Base-by-base conservation (phyloP, 2,888 invertebrate species). In the Drosophila melanosoma region DNA sequence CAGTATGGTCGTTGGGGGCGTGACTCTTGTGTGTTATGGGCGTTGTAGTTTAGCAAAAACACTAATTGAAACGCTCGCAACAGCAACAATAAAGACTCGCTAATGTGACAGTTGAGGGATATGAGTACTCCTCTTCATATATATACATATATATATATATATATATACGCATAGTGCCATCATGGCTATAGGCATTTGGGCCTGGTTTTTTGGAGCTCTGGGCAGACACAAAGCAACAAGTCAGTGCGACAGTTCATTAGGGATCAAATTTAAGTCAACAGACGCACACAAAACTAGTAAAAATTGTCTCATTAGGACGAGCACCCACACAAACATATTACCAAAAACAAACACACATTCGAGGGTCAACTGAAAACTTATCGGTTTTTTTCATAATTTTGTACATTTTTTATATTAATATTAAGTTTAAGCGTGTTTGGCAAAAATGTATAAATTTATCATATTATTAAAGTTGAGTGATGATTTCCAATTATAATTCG, bases 271-370 rank as follows among this genome's bases (percentile, higher is more conserved):
- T 77, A 76, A 76, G 89, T 79, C 82, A 82, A 85, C 84, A 87
- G 57, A 62, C 63, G 52, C 52, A 64, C 52, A 58, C 56, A 62
- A 72, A 77, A 74, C 81, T 78, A 81, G 78, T 80, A 78, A 77
- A 87, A 89, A 89, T 82, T 84, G 87, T 89, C 89, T 89, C 89
- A 86, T 86, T 86, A 86, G 87, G 74, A 72, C 58, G 60, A 75
- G 72, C 64, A 76, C 58, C 35, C 59, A 62, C 51, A 69, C 54
- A 17, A 42, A 53, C 2, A 48, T 2, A 65, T 26, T 17, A 26
- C 48, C 36, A 38, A 54, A 65, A 49, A 42, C 63, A 42, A 33
- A 49, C 35, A 58, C 45, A 62, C 52, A 45, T 23, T 45, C 45
- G 45, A 26, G 45, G 45, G 26, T 45, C 23, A 45, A 20, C 12